Evolutionary conservation across 1,140 invertebrate genomes (phyloP).

Genomic region (Trinorchestia longiramus): DNA sequence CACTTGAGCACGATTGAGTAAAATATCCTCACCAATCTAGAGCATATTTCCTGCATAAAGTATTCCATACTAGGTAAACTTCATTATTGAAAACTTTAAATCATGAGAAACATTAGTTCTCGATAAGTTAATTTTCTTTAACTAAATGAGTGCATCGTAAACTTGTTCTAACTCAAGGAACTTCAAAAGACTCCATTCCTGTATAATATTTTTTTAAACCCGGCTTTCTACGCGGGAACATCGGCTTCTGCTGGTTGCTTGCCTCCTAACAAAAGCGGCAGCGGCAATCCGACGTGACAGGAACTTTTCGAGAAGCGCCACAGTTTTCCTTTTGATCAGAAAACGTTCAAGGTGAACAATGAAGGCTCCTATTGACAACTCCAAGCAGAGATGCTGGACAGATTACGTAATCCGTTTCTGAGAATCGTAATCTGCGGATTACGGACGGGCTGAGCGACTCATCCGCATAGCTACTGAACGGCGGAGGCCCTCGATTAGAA

Average conservation of each 20-base stretch:
- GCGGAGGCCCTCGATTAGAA: not conserved
- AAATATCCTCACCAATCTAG: not conserved
- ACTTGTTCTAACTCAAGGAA: not conserved
- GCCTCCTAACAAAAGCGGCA: constrained; percentile 12
- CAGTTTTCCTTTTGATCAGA: constrained; percentile 21
- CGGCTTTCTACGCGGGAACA: not conserved
- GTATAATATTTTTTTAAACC: not conserved
- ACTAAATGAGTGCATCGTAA: not conserved
- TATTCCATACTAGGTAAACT: not conserved
- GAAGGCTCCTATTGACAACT: constrained; percentile 10
- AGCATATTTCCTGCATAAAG: not conserved
- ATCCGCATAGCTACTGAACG: not conserved
- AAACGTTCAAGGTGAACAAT: constrained; percentile 36
- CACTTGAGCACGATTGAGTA: not conserved
- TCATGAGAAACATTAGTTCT: not conserved
- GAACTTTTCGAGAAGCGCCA: constrained; percentile 11
- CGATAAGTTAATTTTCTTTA: not conserved
- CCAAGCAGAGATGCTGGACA: constrained; percentile 4
- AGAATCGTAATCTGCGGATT: not conserved
- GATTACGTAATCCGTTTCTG: constrained; percentile 38
- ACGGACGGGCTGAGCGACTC: not conserved
- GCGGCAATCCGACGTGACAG: not conserved
- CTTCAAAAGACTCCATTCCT: not conserved
- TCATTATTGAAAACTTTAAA: not conserved
- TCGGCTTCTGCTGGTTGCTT: not conserved